Base-by-base conservation (phyloP, 2,888 invertebrate genomes). In the Sinopyrophorus schimmeli region DNA sequence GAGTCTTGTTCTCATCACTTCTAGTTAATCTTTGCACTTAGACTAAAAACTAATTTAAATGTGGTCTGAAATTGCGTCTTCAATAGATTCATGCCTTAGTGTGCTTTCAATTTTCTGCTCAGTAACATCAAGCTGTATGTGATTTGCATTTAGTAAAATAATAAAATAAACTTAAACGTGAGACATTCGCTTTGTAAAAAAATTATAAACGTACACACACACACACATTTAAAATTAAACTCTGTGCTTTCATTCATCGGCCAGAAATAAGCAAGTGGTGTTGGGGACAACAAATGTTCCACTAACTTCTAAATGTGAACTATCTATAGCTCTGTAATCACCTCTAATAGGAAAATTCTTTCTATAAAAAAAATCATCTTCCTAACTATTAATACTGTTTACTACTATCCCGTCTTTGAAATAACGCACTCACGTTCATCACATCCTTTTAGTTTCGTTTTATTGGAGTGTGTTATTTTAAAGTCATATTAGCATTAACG, bases 131-230 rank as follows among this genome's bases (percentile, higher is more conserved):
- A 51, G 42, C 47, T 51, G 38, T 51, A 51, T 51, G 51, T 51
- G 51, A 51, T 47, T 43, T 51, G 51, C 51, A 46, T 51, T 51
- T 51, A 51, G 51, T 47, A 46, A 44, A 41, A n/a, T n/a, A n/a
- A n/a, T n/a, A n/a, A n/a, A 24, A 14, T n/a, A 23, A 47, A 47
- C 27, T 27, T 41, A 16, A 12, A 34, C 21, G 11, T 23, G 12
- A 26, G 28, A 31, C 26, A 47, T 28, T 16, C 35, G 32, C 39
- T 27, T 47, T 40, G 20, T 47, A 24, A 10, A 46, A 35, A 32
- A 20, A 44, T 4, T 10, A 37, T 5, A 5, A 37, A 14, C 23
- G 14, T 35, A 12, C 20, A 21, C 10, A 20, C 10, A 31, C 18
- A n/a, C n/a, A 5, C 21, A 9, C 20, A 4, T 16, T 6, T 14